Conservation (phyloP, 2,888 invertebrate species). For the Ceriagrion tenellum region DNA sequence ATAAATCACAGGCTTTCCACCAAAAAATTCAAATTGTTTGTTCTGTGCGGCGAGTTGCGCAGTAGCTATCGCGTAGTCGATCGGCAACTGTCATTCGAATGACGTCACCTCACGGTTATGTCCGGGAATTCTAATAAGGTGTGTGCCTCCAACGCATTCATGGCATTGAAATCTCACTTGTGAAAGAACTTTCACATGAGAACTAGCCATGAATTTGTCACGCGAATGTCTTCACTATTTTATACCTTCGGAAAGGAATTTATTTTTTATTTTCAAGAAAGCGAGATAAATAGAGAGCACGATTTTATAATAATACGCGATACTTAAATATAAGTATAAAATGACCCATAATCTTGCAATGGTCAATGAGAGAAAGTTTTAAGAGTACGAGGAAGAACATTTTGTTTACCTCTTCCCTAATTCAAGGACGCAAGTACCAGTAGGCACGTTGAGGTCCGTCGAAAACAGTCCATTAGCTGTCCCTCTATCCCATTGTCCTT, state of each 20-base stretch:
- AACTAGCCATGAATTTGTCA: not conserved
- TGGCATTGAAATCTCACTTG: not conserved
- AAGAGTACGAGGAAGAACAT: not conserved
- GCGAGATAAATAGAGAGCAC: not conserved
- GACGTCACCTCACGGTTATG: constrained; percentile 40
- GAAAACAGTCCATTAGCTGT: not conserved
- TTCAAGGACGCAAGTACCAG: not conserved
- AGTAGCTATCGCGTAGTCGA: constrained; percentile 50
- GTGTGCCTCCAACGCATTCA: not conserved
- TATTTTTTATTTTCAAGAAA: not conserved
- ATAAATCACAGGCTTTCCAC: not conserved
- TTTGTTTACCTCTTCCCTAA: not conserved
- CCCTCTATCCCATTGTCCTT: not conserved
- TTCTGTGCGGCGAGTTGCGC: constrained; percentile 28
- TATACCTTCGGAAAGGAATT: not conserved
- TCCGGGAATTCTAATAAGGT: constrained; percentile 27
- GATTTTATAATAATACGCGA: not conserved
- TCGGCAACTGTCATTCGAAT: not conserved
- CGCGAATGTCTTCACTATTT: not conserved
- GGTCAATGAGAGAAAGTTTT: not conserved
- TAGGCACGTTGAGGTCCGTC: not conserved
- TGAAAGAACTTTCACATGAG: not conserved
- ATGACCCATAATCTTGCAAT: not conserved
- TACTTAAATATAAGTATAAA: not conserved
- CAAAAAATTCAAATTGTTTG: constrained; percentile 57